Percentiles rank a stretch among this genome's conserved stretches.
Evolutionary conservation across 2,113 vertebrate genomes (phyloP).

Genomic region (Lampris incognitus): DNA sequence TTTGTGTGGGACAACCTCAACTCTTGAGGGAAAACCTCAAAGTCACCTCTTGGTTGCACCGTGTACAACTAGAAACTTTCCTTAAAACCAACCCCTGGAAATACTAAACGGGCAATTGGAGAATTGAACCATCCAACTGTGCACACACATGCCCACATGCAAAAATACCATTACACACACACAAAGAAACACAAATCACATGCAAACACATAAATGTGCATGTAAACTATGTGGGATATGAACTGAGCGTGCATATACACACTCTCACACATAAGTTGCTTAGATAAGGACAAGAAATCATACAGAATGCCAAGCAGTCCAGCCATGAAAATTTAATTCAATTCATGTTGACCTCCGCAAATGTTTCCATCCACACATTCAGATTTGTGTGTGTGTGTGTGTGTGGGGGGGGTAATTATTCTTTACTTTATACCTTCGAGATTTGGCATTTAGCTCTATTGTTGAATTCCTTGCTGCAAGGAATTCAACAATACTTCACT

Average conservation of each 20-base stretch:
- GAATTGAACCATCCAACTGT: slow-evolving; percentile 41
- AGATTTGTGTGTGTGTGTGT: neutral
- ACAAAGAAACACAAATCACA: neutral
- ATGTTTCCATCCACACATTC: slow-evolving; percentile 24
- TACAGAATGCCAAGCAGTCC: neutral
- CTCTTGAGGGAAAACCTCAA: no score
- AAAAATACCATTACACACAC: neutral
- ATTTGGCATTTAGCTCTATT: slow-evolving; percentile 22
- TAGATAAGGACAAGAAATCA: neutral
- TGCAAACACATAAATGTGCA: no score
- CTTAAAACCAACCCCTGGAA: neutral
- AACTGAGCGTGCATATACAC: neutral
- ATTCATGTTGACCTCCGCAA: neutral
- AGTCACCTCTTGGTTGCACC: no score
- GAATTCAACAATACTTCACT: slow-evolving; percentile 20
- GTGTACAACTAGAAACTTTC: no score
- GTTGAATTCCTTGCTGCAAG: slow-evolving; percentile 26
- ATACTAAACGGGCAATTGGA: slow-evolving; percentile 54
- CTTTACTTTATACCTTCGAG: slow-evolving; percentile 17
- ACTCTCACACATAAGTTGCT: neutral
- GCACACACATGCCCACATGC: slow-evolving; percentile 10
- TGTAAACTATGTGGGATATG: no score
- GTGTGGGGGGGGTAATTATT: neutral
- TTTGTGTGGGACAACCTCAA: no score
- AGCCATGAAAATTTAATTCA: neutral